phyloP scores from a whole-genome alignment of 2,113 vertebrate genomes.

The Rissa tridactyla region DNA sequence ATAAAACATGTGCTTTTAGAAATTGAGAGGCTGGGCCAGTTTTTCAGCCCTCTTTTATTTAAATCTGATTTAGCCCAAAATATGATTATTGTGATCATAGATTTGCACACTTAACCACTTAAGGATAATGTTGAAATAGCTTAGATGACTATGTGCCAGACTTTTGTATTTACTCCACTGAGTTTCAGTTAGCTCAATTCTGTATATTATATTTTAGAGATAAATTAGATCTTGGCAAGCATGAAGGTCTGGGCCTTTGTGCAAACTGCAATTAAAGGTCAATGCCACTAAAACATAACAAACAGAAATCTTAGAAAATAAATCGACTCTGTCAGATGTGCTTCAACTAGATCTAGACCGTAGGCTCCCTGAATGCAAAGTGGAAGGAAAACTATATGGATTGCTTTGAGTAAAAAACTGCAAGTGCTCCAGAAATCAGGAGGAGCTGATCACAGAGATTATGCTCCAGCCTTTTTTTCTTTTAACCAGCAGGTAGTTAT shows the following conservation, averaged over 20 bases:
- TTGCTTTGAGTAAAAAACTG: neutral
- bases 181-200: neutral
- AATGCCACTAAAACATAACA: neutral
- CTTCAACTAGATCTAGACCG: neutral
- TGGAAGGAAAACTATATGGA: neutral
- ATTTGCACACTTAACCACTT: neutral
- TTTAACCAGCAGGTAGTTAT: neutral
- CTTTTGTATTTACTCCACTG: neutral
- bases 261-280: constrained; percentile 23
- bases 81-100: neutral
- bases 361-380: neutral
- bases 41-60: neutral
- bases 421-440: neutral
- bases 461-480: neutral
- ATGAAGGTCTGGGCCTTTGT: neutral
- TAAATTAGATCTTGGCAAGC: constrained; percentile 9
- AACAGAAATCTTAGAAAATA: neutral
- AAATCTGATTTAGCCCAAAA: neutral
- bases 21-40: neutral
- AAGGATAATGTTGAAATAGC: neutral
- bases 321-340: neutral
- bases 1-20: neutral
- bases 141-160: neutral
- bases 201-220: neutral
- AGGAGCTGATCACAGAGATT: neutral